A percentile compares a stretch with the other conserved stretches of the same genome.
Evolutionary conservation across 2,797 vertebrate species (phyloP).

Genomic region (Eurystomus glaucurus): DNA sequence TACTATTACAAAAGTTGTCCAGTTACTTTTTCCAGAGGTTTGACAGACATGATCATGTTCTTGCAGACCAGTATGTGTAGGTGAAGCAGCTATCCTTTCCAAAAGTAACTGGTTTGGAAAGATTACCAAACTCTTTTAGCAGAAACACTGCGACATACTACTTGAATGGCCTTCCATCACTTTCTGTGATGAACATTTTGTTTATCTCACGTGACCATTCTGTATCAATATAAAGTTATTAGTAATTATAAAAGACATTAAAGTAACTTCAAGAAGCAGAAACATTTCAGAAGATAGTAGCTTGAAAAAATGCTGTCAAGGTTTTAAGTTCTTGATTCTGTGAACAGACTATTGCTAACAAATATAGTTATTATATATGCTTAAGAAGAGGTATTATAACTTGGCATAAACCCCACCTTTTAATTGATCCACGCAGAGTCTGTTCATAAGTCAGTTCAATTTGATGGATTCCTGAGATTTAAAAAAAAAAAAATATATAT

Average conservation of each 20-base stretch:
- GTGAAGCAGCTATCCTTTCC: background rate
- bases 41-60: background rate
- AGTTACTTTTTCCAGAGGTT: background rate
- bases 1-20: background rate
- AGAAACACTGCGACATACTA: background rate
- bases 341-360: background rate
- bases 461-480: background rate
- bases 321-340: background rate
- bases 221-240: background rate
- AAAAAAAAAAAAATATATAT: background rate
- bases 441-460: background rate
- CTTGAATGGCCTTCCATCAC: background rate
- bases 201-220: background rate
- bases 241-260: background rate
- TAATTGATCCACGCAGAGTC: background rate
- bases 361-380: background rate
- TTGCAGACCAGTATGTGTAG: background rate
- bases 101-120: background rate
- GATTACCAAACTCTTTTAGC: background rate
- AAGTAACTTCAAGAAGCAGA: background rate
- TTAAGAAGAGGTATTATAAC: background rate
- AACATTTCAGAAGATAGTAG: background rate
- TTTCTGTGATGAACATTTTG: background rate
- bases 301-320: background rate
- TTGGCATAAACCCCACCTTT: background rate